These are phyloP conservation scores for Eleutherodactylus coqui DNA, from an alignment of 2,797 vertebrate species.

Conservation along the genomic window DNA sequence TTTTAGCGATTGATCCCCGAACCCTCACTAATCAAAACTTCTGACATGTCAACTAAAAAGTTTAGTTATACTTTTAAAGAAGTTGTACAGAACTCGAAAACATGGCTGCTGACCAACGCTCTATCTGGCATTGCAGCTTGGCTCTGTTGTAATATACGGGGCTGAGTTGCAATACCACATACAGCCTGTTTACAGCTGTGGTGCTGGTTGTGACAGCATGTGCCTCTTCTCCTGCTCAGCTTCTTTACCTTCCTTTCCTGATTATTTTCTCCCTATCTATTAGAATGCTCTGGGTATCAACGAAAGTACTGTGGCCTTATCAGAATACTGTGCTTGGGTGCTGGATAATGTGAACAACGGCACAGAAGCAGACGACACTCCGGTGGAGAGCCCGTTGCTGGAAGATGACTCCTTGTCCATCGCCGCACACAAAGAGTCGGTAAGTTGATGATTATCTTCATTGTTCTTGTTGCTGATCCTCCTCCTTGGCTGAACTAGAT, in stretches of 20 bases:
- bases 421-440: background rate
- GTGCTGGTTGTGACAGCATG: too few relatives aligned
- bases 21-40: too few relatives aligned
- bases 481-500: too few relatives aligned
- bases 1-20: too few relatives aligned
- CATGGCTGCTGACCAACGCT: background rate
- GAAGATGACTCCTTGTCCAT: background rate
- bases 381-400: background rate
- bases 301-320: slow-evolving; percentile 68
- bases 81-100: too few relatives aligned
- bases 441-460: background rate
- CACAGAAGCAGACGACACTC: background rate
- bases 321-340: slow-evolving; percentile 74
- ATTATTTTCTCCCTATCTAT: background rate
- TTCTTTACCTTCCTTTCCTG: background rate
- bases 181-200: too few relatives aligned
- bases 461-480: background rate
- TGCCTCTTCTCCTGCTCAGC: too few relatives aligned
- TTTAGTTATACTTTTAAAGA: too few relatives aligned
- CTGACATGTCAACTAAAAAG: too few relatives aligned
- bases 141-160: too few relatives aligned
- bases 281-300: slow-evolving; percentile 75
- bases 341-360: slow-evolving; percentile 69
- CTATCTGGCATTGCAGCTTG: too few relatives aligned
- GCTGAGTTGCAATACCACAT: too few relatives aligned